Percentiles rank a stretch among this genome's conserved stretches.
Conservation (phyloP, 35 echinoderm and acorn worm genomes). For the Apostichopus californicus region DNA sequence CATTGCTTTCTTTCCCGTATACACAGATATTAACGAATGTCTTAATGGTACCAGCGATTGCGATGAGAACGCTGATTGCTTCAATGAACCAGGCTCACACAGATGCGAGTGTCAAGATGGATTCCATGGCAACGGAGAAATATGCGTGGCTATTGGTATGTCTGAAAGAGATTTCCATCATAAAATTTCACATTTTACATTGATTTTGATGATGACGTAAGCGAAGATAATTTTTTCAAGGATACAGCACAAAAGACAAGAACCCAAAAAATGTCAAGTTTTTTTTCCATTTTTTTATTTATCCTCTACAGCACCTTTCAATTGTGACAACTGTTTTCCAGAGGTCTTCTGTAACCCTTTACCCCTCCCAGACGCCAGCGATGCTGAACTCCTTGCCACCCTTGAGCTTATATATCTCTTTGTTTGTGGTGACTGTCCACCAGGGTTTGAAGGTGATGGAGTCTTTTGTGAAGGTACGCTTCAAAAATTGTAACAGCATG, state of each 20-base stretch:
- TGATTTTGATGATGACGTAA: not conserved
- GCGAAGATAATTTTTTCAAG: too few species aligned
- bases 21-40: conserved; percentile 66
- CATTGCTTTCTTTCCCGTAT: not conserved
- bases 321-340: conserved; percentile 27
- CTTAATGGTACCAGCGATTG: conserved; percentile 31
- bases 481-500: not conserved
- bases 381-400: not conserved
- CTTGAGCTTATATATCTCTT: conserved; percentile 25
- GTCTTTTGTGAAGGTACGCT: conserved; percentile 35
- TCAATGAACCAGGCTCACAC: conserved; percentile 44
- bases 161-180: not conserved
- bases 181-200: not conserved
- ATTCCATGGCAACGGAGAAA: conserved; percentile 52
- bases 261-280: too few species aligned
- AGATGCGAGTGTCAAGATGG: conserved; percentile 50
- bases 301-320: not conserved
- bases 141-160: conserved; percentile 40
- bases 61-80: conserved; percentile 35
- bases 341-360: conserved; percentile 12
- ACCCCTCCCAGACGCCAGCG: conserved; percentile 9
- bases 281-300: not conserved
- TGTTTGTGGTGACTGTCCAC: conserved; percentile 32
- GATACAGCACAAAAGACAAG: too few species aligned
- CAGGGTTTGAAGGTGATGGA: conserved; percentile 54